Percentiles rank a stretch among this genome's conserved stretches.
These are phyloP conservation scores for Ochropacha duplaris DNA, from an alignment of 2,888 invertebrate species.

Conservation along the genomic window DNA sequence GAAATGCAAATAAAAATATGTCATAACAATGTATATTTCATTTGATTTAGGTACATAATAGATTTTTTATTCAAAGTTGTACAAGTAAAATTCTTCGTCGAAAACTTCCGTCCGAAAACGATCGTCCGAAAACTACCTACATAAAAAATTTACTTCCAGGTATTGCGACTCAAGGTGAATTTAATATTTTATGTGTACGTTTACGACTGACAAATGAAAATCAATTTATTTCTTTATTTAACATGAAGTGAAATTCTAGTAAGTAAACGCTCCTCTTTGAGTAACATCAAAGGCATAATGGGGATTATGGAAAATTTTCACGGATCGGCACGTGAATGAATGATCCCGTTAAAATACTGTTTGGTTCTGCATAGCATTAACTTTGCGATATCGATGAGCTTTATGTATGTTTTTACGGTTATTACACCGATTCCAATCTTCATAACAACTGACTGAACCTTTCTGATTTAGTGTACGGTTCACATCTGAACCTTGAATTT, in stretches of 20 bases:
- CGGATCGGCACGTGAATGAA: conserved; percentile 18
- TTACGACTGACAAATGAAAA: neutral
- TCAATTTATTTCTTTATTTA: neutral
- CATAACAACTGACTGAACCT: conserved; percentile 50
- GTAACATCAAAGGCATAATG: neutral
- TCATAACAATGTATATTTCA: too few relatives aligned
- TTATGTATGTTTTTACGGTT: conserved; percentile 48
- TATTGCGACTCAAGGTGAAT: too few relatives aligned
- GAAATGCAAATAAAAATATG: too few relatives aligned
- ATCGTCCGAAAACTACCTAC: too few relatives aligned
- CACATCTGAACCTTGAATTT: conserved; percentile 31
- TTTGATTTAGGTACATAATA: too few relatives aligned
- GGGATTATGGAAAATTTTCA: conserved; percentile 17
- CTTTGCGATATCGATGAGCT: conserved; percentile 34
- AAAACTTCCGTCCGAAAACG: too few relatives aligned
- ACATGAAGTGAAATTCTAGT: neutral
- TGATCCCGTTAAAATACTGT: conserved; percentile 35
- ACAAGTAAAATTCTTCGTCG: too few relatives aligned
- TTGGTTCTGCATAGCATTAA: conserved; percentile 37
- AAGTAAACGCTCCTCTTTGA: neutral
- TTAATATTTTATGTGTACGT: neutral
- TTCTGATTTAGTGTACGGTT: conserved; percentile 41
- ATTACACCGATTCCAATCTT: conserved; percentile 51
- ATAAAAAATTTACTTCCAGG: too few relatives aligned
- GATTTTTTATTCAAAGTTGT: too few relatives aligned